A percentile compares a stretch with the other conserved stretches of the same genome.
These are phyloP conservation scores for Acridotheres tristis DNA, from an alignment of 2,797 vertebrate genomes.

Conservation along the genomic window DNA sequence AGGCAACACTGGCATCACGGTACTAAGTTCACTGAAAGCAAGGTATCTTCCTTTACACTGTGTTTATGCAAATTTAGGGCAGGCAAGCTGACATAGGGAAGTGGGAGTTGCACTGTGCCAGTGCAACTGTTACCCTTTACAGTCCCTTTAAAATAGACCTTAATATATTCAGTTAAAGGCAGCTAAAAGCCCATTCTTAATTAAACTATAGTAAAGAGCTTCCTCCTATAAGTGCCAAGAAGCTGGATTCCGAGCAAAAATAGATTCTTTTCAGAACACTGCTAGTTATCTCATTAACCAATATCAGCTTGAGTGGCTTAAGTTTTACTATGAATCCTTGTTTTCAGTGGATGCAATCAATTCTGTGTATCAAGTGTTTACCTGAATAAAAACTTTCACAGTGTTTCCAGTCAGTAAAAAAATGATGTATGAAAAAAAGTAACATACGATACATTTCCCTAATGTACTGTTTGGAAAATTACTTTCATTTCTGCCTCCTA, in stretches of 20 bases:
- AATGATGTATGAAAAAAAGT: not conserved
- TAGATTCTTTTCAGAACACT: not conserved
- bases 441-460: not conserved
- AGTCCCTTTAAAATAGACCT: not conserved
- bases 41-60: not conserved
- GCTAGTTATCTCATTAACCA: not conserved
- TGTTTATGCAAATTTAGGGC: not conserved
- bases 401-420: not conserved
- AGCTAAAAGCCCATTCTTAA: not conserved
- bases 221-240: not conserved
- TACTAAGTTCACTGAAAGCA: not conserved
- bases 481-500: not conserved
- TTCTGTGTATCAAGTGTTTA: not conserved
- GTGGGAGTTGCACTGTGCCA: rapidly evolving
- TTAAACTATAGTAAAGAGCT: not conserved
- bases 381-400: not conserved
- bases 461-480: not conserved
- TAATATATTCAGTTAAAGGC: not conserved
- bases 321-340: not conserved
- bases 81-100: not conserved
- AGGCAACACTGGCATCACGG: not conserved
- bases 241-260: not conserved
- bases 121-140: not conserved
- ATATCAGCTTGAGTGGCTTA: not conserved
- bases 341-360: not conserved